Evolutionary conservation across 1,140 invertebrate genomes (phyloP).

Genomic region (Streblospio benedicti): DNA sequence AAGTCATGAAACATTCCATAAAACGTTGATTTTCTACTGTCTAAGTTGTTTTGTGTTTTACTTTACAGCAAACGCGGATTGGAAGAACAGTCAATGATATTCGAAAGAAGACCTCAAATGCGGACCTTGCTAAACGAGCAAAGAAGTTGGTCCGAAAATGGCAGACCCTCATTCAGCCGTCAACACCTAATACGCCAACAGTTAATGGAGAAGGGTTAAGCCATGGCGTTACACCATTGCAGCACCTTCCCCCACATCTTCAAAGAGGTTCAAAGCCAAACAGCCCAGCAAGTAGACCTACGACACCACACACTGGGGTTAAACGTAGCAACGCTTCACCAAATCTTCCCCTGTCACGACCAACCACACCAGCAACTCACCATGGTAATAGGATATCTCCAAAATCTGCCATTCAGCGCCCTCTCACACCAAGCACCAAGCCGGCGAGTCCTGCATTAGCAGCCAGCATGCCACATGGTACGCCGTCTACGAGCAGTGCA

Average conservation of each 20-base stretch:
- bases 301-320: background rate
- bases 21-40: too few species aligned
- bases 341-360: background rate
- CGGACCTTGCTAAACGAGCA: slow-evolving; percentile 69
- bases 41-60: slow-evolving; percentile 23
- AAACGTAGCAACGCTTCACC: background rate
- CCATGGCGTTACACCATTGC: slow-evolving; percentile 17
- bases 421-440: slow-evolving; percentile 12
- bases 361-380: background rate
- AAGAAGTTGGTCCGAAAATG: slow-evolving; percentile 84
- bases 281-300: slow-evolving; percentile 13
- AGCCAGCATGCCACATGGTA: too few species aligned
- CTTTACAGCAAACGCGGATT: slow-evolving; percentile 67
- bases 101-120: slow-evolving; percentile 68
- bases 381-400: background rate
- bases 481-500: too few species aligned
- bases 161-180: slow-evolving; percentile 62
- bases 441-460: too few species aligned
- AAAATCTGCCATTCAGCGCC: background rate
- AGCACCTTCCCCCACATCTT: slow-evolving; percentile 13
- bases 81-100: slow-evolving; percentile 89
- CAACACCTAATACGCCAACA: background rate
- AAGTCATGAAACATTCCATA: too few species aligned
- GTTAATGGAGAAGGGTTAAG: background rate
- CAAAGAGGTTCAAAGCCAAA: slow-evolving; percentile 13